phyloP scores from a whole-genome alignment of 1,140 invertebrate species.

The Mycetomoellerius zeteki region DNA sequence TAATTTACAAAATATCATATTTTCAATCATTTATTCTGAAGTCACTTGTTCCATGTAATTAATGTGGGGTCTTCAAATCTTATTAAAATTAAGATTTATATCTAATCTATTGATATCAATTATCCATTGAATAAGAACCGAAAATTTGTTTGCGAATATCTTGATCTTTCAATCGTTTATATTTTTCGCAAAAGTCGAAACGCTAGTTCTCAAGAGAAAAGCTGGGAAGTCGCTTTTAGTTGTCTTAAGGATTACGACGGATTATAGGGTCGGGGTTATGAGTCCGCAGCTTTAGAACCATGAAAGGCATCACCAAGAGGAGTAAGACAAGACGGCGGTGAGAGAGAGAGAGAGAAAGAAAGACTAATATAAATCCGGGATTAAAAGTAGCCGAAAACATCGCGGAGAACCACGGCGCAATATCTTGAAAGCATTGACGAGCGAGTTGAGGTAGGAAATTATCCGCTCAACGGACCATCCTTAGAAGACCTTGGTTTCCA shows the following conservation, averaged over 20 bases:
- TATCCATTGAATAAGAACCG: conserved; percentile 11
- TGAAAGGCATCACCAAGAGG: conserved; percentile 40
- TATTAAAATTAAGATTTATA: neutral
- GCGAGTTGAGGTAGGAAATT: conserved; percentile 24
- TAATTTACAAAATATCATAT: no score
- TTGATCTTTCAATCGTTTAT: conserved; percentile 39
- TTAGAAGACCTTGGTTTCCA: neutral
- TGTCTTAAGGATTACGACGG: conserved; percentile 55
- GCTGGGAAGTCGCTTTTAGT: conserved; percentile 47
- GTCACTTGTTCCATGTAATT: no score
- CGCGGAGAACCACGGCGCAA: conserved; percentile 65
- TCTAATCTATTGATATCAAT: neutral
- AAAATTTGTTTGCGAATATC: conserved; percentile 23
- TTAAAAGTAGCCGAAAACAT: conserved; percentile 75
- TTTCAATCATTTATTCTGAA: no score
- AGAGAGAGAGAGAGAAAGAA: neutral
- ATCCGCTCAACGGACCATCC: conserved; percentile 8
- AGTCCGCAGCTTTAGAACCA: conserved; percentile 44
- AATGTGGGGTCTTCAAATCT: no score
- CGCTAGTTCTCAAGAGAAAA: conserved; percentile 22
- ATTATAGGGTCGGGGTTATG: conserved; percentile 49
- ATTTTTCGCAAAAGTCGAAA: conserved; percentile 37
- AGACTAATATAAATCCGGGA: conserved; percentile 74
- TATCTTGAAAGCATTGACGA: conserved; percentile 75
- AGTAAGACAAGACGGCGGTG: neutral